Percentiles rank a stretch among this genome's conserved stretches.
Evolutionary conservation across 2,888 invertebrate genomes (phyloP).

Genomic region (Apoderus coryli): DNA sequence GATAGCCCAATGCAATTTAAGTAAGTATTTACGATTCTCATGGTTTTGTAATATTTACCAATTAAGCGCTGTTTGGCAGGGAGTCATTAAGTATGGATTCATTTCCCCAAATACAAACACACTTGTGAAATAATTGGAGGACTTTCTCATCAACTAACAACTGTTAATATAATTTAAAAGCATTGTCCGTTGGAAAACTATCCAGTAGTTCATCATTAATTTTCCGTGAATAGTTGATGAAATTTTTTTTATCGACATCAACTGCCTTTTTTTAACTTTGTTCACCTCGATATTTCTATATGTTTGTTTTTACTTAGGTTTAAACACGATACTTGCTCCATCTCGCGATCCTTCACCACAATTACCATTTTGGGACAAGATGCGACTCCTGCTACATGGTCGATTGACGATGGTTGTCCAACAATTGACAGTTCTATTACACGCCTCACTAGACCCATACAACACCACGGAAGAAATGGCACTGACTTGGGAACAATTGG

Average conservation of each 20-base stretch:
- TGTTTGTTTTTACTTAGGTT: constrained; percentile 38
- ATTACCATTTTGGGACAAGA: constrained; percentile 95
- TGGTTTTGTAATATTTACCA: too few relatives aligned
- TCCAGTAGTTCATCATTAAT: not conserved
- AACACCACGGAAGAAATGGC: constrained; percentile 99
- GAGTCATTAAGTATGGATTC: too few relatives aligned
- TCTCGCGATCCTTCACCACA: constrained; percentile 89
- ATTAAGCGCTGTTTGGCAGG: too few relatives aligned
- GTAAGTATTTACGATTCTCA: too few relatives aligned
- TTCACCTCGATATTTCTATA: too few relatives aligned
- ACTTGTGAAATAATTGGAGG: too few relatives aligned
- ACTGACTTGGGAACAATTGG: constrained; percentile 84
- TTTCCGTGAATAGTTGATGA: not conserved
- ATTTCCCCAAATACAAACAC: too few relatives aligned
- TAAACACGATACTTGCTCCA: constrained; percentile 75
- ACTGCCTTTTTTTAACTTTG: too few relatives aligned
- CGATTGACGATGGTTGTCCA: constrained; percentile 76
- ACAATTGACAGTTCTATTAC: constrained; percentile 79
- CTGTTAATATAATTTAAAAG: too few relatives aligned
- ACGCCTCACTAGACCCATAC: constrained; percentile 94
- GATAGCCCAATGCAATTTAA: constrained; percentile 74
- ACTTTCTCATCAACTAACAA: too few relatives aligned
- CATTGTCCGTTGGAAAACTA: too few relatives aligned
- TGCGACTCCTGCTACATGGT: constrained; percentile 83
- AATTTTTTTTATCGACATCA: constrained; percentile 3